These are phyloP conservation scores for Caenorhabditis wallacei DNA, from an alignment of 2,888 invertebrate genomes.

Conservation along the genomic window DNA sequence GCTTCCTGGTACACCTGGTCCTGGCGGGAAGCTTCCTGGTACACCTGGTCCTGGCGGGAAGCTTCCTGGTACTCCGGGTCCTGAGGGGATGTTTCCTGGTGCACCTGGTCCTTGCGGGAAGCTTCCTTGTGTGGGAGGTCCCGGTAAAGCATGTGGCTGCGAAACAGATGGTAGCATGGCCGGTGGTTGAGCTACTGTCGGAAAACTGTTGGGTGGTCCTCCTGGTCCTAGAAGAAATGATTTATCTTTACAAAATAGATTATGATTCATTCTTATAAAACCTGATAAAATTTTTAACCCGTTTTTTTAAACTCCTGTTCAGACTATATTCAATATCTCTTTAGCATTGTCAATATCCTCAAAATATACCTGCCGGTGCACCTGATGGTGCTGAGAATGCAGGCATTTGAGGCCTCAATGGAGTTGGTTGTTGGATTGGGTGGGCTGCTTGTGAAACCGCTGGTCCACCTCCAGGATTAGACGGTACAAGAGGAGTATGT, in stretches of 20 bases:
- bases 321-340: too few relatives aligned
- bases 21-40: slow-evolving; percentile 49
- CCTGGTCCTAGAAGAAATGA: too few relatives aligned
- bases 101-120: slow-evolving; percentile 32
- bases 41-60: slow-evolving; percentile 35
- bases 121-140: slow-evolving; percentile 31
- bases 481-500: neutral
- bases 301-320: too few relatives aligned
- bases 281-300: too few relatives aligned
- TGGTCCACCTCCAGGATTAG: neutral
- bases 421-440: slow-evolving; percentile 41
- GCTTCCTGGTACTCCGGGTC: slow-evolving; percentile 6
- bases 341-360: too few relatives aligned
- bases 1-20: slow-evolving; percentile 34
- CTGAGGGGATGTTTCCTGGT: slow-evolving; percentile 25
- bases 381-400: slow-evolving; percentile 44
- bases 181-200: too few relatives aligned
- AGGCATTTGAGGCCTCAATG: slow-evolving; percentile 40
- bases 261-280: too few relatives aligned
- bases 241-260: too few relatives aligned
- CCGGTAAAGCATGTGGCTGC: slow-evolving; percentile 22
- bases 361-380: slow-evolving; percentile 6
- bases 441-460: slow-evolving; percentile 13
- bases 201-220: too few relatives aligned
- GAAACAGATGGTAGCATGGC: too few relatives aligned